phyloP scores from a whole-genome alignment of 1,140 invertebrate genomes.

The Apis mellifera region DNA sequence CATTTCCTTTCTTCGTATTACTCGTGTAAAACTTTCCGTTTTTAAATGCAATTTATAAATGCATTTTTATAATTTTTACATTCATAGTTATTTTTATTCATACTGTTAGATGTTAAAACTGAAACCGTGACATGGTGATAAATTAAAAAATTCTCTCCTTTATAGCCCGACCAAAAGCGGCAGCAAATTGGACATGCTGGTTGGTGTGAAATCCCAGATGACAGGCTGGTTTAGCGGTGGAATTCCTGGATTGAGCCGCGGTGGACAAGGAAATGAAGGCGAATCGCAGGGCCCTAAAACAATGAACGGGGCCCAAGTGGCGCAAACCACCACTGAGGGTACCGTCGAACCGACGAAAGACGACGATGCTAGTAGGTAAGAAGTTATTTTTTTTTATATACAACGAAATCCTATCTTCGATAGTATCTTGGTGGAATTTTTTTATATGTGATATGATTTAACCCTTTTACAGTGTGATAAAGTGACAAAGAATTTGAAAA shows the following conservation, averaged over 20 bases:
- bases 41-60: neutral
- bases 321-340: constrained; percentile 79
- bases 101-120: neutral
- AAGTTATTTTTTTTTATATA: neutral
- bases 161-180: constrained; percentile 84
- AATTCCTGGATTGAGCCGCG: constrained; percentile 85
- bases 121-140: neutral
- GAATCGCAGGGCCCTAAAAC: constrained; percentile 78
- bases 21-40: neutral
- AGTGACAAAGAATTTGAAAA: too few relatives aligned
- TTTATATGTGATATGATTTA: too few relatives aligned
- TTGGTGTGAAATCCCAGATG: constrained; percentile 91
- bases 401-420: too few relatives aligned
- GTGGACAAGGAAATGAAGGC: constrained; percentile 72
- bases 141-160: neutral
- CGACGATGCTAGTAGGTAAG: constrained; percentile 87
- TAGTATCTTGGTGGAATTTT: too few relatives aligned
- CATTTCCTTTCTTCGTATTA: neutral
- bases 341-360: constrained; percentile 84
- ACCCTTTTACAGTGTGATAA: too few relatives aligned
- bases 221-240: constrained; percentile 89
- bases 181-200: constrained; percentile 89
- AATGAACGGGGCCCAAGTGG: constrained; percentile 75
- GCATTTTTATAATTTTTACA: neutral
- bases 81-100: neutral